Percentiles rank a stretch among this genome's conserved stretches.
These are phyloP conservation scores for Pocillopora verrucosa DNA, from an alignment of 64 coral and sea anemone species.

Conservation along the genomic window DNA sequence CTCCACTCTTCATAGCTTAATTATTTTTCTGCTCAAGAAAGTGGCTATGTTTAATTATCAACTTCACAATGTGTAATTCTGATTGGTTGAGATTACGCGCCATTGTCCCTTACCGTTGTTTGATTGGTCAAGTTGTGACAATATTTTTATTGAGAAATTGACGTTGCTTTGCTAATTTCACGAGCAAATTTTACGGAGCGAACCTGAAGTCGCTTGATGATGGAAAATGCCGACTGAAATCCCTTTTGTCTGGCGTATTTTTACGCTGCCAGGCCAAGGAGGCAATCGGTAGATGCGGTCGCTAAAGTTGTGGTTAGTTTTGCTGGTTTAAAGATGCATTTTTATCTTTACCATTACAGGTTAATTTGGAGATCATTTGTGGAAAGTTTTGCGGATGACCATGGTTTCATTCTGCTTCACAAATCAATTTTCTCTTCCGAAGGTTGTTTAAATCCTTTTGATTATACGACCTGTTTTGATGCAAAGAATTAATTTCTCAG, in stretches of 20 bases:
- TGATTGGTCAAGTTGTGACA: slow-evolving; percentile 32
- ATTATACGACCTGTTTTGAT: background rate
- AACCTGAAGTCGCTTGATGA: background rate
- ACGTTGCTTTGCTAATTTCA: slow-evolving; percentile 32
- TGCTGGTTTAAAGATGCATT: background rate
- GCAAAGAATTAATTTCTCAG: background rate
- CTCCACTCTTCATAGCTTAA: no score
- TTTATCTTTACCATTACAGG: background rate
- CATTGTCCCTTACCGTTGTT: slow-evolving; percentile 8
- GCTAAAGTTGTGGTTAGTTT: slow-evolving; percentile 31
- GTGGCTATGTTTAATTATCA: background rate
- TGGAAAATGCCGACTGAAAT: slow-evolving; percentile 1
- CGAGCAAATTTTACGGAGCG: background rate
- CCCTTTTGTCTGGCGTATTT: background rate
- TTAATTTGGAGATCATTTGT: slow-evolving; percentile 41
- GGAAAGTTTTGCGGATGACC: slow-evolving; percentile 16
- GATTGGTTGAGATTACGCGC: slow-evolving; percentile 45
- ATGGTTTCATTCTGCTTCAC: background rate
- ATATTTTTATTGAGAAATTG: slow-evolving; percentile 29
- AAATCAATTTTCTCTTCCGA: background rate
- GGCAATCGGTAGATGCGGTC: background rate
- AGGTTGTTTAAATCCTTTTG: background rate
- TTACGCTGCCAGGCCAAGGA: background rate
- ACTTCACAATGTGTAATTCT: background rate
- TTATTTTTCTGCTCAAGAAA: background rate